Base-by-base conservation (phyloP, 2,113 vertebrate species). In the Chionomys nivalis region DNA sequence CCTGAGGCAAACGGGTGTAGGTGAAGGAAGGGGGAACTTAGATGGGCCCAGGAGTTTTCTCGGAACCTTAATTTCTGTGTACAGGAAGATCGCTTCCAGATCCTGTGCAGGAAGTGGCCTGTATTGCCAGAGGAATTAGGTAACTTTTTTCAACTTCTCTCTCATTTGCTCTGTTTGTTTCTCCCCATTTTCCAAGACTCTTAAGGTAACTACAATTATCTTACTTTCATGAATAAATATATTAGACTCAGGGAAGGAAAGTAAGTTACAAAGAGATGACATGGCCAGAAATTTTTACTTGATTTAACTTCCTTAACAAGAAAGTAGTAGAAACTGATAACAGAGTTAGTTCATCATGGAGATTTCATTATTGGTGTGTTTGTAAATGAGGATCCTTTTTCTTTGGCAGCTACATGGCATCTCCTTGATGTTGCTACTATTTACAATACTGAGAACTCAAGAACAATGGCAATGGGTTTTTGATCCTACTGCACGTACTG, bases 11-110 rank as follows among this genome's bases (percentile, higher is more conserved):
- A 31, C 61, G 85, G 49, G 65, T 70, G 5, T 61, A 28, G 55
- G 55, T 7, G 19, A 21, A 19, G 58, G 19, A 58, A 58, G 58
- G 6, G 19, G 19, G 58, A 58, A 58, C 58, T 21, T 49, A 75
- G 31, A 92, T 31, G 33, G 28, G 33, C 36, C 14, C 52, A 76
- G 28, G 28, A 87, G n/a, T 90, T 61, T 52, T 76, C 82, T 93
- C 44, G 61, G 76, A 24, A 86, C 28, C 95, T 88, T 66, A 44
- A 65, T 87, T 97, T 94, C 28, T 90, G 21, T 77, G 63, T 47
- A 19, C 1, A 44, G 52, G 39, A 92, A 87, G 23, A 93, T 86
- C 85, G 68, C 89, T 97, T 94, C 95, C 88, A 33, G 58, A 95
- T 39, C n/a, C 8, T 85, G 42, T 4, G 23, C 36, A 94, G 89